Conservation (phyloP, 2,888 invertebrate genomes). For the Rugalucina vietnamica region DNA sequence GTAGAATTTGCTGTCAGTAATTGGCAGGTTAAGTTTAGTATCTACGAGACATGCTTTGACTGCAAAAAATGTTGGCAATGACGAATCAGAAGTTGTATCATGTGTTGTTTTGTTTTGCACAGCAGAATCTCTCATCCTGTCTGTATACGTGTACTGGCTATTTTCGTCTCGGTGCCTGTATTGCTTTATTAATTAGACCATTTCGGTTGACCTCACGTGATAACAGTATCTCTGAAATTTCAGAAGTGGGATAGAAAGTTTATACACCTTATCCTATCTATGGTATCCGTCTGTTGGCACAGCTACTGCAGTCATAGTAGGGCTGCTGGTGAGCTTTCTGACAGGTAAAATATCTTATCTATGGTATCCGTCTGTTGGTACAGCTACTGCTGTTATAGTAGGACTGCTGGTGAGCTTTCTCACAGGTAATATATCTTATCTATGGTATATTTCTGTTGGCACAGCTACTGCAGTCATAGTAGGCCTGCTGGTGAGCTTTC, state of each 20-base stretch:
- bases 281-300: constrained; percentile 70
- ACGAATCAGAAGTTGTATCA: no score
- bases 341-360: constrained; percentile 69
- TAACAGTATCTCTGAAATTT: no score
- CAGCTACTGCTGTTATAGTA: constrained; percentile 61
- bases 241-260: constrained; percentile 52
- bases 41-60: no score
- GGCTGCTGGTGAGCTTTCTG: constrained; percentile 63
- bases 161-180: no score
- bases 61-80: no score
- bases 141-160: no score
- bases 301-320: constrained; percentile 63
- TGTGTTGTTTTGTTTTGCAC: no score
- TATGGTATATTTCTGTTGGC: constrained; percentile 71
- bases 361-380: constrained; percentile 70
- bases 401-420: constrained; percentile 66
- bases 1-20: no score
- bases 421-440: constrained; percentile 69
- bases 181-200: no score
- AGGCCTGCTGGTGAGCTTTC: constrained; percentile 64
- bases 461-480: constrained; percentile 62
- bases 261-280: constrained; percentile 70
- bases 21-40: no score
- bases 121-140: no score
- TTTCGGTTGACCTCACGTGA: no score